Conservation (phyloP, 2,888 invertebrate genomes). For the Oegoconia quadripuncta region DNA sequence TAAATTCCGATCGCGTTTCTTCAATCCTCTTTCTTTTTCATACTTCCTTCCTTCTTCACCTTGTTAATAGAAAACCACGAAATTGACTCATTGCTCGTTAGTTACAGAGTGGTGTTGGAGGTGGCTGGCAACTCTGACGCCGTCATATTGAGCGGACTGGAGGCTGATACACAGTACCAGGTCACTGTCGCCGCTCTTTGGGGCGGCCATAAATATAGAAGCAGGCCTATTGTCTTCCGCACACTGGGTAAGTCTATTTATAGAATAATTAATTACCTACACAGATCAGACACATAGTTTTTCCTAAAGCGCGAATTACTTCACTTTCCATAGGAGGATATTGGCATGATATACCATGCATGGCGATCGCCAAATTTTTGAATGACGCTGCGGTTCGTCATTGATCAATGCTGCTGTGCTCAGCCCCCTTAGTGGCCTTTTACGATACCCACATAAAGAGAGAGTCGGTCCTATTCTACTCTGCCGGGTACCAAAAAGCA, state of each 20-base stretch:
- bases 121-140: constrained; percentile 94
- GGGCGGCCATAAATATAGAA: constrained; percentile 89
- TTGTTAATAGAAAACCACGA: constrained; percentile 59
- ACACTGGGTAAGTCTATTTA: constrained; percentile 84
- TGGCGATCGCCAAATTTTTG: too few relatives aligned
- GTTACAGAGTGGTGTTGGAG: constrained; percentile 96
- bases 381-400: too few relatives aligned
- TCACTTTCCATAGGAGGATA: too few relatives aligned
- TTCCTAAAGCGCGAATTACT: too few relatives aligned
- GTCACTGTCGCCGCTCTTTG: constrained; percentile 91
- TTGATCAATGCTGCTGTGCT: too few relatives aligned
- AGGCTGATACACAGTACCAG: constrained; percentile 93
- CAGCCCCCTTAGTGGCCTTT: too few relatives aligned
- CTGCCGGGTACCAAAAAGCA: too few relatives aligned
- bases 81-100: constrained; percentile 84
- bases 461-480: too few relatives aligned
- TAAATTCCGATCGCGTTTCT: too few relatives aligned
- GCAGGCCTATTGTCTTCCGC: constrained; percentile 93
- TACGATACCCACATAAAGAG: too few relatives aligned
- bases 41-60: constrained; percentile 40
- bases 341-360: too few relatives aligned
- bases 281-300: too few relatives aligned
- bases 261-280: background rate
- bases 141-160: constrained; percentile 88
- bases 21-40: constrained; percentile 32